These are phyloP conservation scores for Galeopterus variegatus DNA, from an alignment of 2,113 vertebrate genomes.

Conservation along the genomic window DNA sequence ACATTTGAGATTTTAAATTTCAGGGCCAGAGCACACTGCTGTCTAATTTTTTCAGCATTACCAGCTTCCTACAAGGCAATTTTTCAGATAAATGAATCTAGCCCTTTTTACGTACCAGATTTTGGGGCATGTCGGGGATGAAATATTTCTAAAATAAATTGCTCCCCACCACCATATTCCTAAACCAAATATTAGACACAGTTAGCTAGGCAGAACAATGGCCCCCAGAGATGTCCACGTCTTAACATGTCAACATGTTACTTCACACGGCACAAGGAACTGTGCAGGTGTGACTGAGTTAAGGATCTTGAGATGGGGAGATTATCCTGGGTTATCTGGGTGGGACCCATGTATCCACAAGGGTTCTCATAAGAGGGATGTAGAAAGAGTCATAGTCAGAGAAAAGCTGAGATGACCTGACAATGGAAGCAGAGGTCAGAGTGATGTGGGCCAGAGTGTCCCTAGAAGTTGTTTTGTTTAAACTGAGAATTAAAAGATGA, in stretches of 20 bases:
- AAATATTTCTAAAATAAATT: slow-evolving; percentile 4
- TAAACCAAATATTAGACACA: background rate
- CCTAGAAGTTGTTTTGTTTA: background rate
- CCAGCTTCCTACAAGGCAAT: background rate
- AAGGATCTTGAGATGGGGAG: background rate
- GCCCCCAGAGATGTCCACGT: background rate
- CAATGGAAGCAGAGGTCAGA: background rate
- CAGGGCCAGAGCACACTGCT: background rate
- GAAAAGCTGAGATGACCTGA: background rate
- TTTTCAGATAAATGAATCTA: slow-evolving; percentile 48
- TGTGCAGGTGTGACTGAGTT: background rate
- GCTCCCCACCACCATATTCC: background rate
- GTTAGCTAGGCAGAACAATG: background rate
- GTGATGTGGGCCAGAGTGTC: background rate
- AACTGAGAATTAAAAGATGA: background rate
- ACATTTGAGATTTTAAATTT: background rate
- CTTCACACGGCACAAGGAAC: fast-evolving
- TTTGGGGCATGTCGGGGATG: background rate
- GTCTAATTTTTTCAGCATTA: background rate
- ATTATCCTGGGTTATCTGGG: no score
- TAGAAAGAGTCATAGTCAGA: background rate
- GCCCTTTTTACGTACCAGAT: background rate
- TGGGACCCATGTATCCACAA: background rate
- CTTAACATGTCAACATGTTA: fast-evolving
- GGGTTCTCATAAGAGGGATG: background rate